A percentile compares a stretch with the other conserved stretches of the same genome.
These are phyloP conservation scores for Platyrinchus mystaceus DNA, from an alignment of 2,797 vertebrate species.

Conservation along the genomic window DNA sequence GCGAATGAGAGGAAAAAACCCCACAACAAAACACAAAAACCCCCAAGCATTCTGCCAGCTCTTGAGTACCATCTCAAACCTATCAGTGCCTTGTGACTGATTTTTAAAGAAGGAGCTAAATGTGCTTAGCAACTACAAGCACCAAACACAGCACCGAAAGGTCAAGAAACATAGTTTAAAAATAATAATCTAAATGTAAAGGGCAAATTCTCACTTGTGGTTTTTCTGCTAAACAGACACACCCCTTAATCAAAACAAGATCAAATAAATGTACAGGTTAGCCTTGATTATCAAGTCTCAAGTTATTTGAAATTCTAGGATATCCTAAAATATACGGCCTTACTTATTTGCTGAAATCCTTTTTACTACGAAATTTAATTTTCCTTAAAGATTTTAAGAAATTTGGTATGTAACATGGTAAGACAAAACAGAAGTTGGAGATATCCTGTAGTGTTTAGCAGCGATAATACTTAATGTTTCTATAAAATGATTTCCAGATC, in stretches of 20 bases:
- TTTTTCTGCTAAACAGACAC: conserved; percentile 2
- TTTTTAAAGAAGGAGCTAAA: conserved; percentile 37
- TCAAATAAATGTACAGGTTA: conserved; percentile 8
- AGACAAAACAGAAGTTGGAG: background rate
- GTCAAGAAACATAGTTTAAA: conserved; percentile 54
- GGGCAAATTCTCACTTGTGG: conserved; percentile 43
- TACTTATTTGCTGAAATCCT: background rate
- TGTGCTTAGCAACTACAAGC: conserved; percentile 40
- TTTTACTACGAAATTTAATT: background rate
- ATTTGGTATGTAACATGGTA: background rate
- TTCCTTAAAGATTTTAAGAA: background rate
- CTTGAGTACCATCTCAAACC: background rate
- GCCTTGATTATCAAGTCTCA: background rate
- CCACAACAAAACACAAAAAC: background rate
- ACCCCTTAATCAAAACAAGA: background rate
- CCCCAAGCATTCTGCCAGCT: background rate
- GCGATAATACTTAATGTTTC: background rate
- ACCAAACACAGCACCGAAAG: conserved; percentile 35
- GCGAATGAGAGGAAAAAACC: rapidly evolving
- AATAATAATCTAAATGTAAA: conserved; percentile 58
- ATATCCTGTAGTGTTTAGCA: background rate
- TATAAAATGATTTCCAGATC: background rate
- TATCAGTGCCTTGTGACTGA: background rate
- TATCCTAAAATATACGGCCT: background rate
- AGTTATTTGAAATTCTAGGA: background rate